Base-by-base conservation (phyloP, 2,888 invertebrate species). In the Tethea ocularis region DNA sequence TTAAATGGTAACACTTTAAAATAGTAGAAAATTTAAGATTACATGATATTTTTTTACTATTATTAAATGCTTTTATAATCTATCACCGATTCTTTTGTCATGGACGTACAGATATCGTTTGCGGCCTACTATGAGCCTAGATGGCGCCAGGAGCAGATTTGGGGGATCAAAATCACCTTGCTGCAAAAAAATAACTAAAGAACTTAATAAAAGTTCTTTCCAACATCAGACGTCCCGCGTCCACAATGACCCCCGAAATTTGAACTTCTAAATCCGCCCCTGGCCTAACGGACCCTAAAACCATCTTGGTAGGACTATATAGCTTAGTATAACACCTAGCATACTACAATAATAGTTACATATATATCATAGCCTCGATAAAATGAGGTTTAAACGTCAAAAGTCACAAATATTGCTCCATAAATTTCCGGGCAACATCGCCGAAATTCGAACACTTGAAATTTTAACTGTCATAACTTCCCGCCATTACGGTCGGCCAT, bases 41-140 rank as follows among this genome's bases (percentile, higher is more conserved):
- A 66, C 67, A 74, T 64, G 67, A 70, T 71, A 66, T 59, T 66
- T 62, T 29, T 61, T 71, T 67, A 68, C 72, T 72, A 72, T 72
- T 75, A 78, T 78, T 83, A 84, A 85, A 82, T 83, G 84, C 83
- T 77, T 67, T 75, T 6, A 17, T 69, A 57, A 65, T 54, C 76
- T 82, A 82, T 78, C 78, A 80, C 77, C 75, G 66, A 77, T 71
- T 52, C 54, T 51, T 51, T 54, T 68, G 64, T 67, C 62, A 69
- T 84, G 86, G 84, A 85, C 86, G 83, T 78, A 76, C 66, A 68
- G 60, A 68, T 57, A 67, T 36, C 33, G 17, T 33, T 22, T 33
- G 54, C 36, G 22, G 54, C 20, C 22, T 53, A 53, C 17, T 33
- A 26, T 4, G 26, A 10, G n/a, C 20, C 33, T 33, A 54, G 54